Conservation (phyloP, 2,888 invertebrate genomes). For the Parelbella ahira region DNA sequence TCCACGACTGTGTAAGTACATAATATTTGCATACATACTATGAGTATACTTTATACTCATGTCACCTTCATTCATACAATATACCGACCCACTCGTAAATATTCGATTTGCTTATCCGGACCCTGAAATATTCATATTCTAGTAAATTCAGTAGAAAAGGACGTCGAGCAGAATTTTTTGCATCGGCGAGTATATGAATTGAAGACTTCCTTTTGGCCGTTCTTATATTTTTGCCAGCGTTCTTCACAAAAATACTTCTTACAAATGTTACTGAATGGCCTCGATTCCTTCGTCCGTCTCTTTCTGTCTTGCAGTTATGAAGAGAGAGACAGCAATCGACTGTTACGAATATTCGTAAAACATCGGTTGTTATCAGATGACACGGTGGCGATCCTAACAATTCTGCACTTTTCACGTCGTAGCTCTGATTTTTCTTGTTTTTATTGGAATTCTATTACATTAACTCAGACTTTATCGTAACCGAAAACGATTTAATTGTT, state of each 20-base stretch:
- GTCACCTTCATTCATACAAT: too few relatives aligned
- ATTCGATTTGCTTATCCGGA: not conserved
- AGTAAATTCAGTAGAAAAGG: too few relatives aligned
- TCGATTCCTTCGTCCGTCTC: slow-evolving; percentile 17
- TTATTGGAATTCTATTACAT: too few relatives aligned
- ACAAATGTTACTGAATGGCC: slow-evolving; percentile 26
- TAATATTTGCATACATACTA: too few relatives aligned
- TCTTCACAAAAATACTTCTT: too few relatives aligned
- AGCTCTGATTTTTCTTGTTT: slow-evolving; percentile 1
- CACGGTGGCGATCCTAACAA: slow-evolving; percentile 1
- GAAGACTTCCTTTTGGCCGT: too few relatives aligned
- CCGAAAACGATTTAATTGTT: not conserved
- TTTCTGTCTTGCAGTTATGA: slow-evolving; percentile 2
- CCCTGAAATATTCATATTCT: slow-evolving; percentile 2
- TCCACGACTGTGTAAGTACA: too few relatives aligned
- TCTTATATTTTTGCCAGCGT: too few relatives aligned
- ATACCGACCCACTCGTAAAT: not conserved
- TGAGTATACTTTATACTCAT: too few relatives aligned
- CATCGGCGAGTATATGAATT: too few relatives aligned
- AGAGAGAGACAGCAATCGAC: slow-evolving; percentile 6
- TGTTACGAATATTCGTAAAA: slow-evolving; percentile 16
- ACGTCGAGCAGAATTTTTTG: too few relatives aligned
- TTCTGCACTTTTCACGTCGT: slow-evolving; percentile 14
- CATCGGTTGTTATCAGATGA: slow-evolving; percentile 12
- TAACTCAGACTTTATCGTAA: too few relatives aligned